Evolutionary conservation across 2,888 invertebrate genomes (phyloP).

Genomic region (Synanthedon vespiformis): DNA sequence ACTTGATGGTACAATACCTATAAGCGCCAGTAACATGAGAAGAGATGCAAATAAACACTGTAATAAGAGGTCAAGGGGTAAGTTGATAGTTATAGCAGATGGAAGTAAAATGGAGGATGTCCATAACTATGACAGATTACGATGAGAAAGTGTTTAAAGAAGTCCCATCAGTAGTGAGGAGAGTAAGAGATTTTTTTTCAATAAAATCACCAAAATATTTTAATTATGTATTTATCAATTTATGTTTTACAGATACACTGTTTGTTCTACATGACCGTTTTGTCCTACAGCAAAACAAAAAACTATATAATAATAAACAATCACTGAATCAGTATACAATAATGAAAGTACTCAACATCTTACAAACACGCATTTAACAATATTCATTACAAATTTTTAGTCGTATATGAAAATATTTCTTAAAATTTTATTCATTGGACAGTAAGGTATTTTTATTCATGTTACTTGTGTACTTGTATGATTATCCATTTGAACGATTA

Average conservation of each 20-base stretch:
- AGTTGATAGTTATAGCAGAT: too few species aligned
- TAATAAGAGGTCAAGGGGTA: too few species aligned
- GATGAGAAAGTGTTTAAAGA: background rate
- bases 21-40: too few species aligned
- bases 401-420: background rate
- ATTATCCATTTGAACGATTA: background rate
- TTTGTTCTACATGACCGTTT: constrained; percentile 43
- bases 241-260: constrained; percentile 54
- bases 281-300: constrained; percentile 47
- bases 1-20: too few species aligned
- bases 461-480: background rate
- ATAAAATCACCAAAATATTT: constrained; percentile 8
- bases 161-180: background rate
- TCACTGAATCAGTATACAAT: constrained; percentile 24
- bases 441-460: background rate
- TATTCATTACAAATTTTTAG: background rate
- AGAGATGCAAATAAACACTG: too few species aligned
- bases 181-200: background rate
- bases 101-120: too few species aligned
- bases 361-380: background rate
- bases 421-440: background rate
- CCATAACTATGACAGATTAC: too few species aligned
- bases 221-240: constrained; percentile 51
- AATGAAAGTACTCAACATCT: constrained; percentile 9
- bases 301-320: constrained; percentile 20